Evolutionary conservation across 2,888 invertebrate species (phyloP).

Genomic region (Alcis repandata): DNA sequence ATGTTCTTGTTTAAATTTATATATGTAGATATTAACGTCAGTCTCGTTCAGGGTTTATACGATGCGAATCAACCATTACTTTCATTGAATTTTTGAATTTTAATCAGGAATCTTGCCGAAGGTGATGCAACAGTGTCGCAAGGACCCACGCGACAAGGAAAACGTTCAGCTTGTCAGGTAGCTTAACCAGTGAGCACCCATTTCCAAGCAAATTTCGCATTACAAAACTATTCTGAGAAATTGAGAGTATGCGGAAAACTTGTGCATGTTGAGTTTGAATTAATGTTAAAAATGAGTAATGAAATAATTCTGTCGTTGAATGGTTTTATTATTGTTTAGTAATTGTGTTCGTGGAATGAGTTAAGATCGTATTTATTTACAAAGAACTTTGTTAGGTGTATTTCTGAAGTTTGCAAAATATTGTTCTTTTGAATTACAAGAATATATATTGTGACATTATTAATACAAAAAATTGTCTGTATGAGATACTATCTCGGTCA

Average conservation of each 20-base stretch:
- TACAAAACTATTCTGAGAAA: constrained; percentile 13
- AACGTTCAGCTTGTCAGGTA: constrained; percentile 2
- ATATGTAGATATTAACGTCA: neutral
- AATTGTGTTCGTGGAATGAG: constrained; percentile 2
- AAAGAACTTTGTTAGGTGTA: constrained; percentile 2
- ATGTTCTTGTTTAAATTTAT: no score
- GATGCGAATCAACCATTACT: neutral
- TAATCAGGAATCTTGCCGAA: neutral
- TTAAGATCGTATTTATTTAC: neutral
- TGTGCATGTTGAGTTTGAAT: constrained; percentile 1
- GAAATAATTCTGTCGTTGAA: neutral
- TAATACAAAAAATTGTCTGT: no score
- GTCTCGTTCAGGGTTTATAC: neutral
- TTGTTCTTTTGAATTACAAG: neutral
- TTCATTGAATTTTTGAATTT: neutral
- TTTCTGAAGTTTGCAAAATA: no score
- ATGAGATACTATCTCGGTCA: no score
- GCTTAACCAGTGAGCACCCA: neutral
- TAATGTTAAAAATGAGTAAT: constrained; percentile 23
- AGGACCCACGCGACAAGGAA: neutral
- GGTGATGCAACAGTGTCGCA: constrained; percentile 11
- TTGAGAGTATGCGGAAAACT: constrained; percentile 15
- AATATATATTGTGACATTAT: no score
- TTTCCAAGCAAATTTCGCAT: constrained; percentile 4
- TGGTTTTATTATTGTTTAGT: neutral